phyloP scores from a whole-genome alignment of 92 coral and sea anemone species.

The Porites rus region DNA sequence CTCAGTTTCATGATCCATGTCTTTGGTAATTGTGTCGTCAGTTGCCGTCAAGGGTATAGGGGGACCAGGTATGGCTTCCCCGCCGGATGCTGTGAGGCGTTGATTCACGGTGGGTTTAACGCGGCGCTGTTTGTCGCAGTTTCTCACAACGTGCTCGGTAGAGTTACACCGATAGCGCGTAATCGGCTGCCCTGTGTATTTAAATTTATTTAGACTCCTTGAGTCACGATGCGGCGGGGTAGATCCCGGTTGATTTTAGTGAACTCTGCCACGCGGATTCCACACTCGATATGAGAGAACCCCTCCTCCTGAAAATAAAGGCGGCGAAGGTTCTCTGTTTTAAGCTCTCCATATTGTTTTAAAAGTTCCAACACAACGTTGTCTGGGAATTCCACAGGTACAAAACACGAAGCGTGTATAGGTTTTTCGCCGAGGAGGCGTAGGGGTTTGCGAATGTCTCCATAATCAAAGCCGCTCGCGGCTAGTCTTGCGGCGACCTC shows the following conservation, averaged over 20 bases:
- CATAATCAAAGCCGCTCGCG: not conserved
- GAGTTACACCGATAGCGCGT: not conserved
- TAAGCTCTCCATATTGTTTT: not conserved
- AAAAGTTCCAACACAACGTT: not conserved
- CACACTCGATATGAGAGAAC: not conserved
- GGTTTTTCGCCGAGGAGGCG: not conserved
- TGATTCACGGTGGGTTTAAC: too few species aligned
- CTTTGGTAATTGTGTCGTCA: too few species aligned
- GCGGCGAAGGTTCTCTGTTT: not conserved
- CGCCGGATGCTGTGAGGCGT: too few species aligned
- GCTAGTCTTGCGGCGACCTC: not conserved
- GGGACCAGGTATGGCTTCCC: too few species aligned
- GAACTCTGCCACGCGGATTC: slow-evolving; percentile 2
- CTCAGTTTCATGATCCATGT: too few species aligned
- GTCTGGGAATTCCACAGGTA: not conserved
- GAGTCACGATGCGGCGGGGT: too few species aligned
- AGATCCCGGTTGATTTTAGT: not conserved
- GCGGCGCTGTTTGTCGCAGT: not conserved
- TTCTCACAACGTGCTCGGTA: not conserved
- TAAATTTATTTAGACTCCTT: not conserved
- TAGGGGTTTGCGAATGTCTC: not conserved
- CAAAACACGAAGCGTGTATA: not conserved
- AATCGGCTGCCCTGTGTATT: not conserved
- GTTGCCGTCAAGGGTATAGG: too few species aligned
- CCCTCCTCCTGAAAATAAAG: not conserved